phyloP scores from a whole-genome alignment of 2,113 vertebrate genomes.

The Apteryx mantelli region DNA sequence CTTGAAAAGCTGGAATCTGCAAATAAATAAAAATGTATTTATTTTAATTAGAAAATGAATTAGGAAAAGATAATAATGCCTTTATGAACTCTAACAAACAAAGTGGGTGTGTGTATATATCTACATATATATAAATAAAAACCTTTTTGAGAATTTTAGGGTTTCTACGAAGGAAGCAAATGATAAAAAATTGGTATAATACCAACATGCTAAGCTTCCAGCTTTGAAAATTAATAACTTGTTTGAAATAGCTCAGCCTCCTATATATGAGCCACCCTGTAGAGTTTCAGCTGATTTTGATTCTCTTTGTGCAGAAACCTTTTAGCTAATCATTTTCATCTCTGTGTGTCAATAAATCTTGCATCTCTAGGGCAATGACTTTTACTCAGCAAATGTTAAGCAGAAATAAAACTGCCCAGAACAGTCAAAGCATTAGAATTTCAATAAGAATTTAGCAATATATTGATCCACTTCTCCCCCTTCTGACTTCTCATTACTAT shows the following conservation, averaged over 20 bases:
- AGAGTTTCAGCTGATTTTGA: conserved; percentile 61
- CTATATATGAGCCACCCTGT: conserved; percentile 14
- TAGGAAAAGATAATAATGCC: not conserved
- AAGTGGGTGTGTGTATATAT: not conserved
- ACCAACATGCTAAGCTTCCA: not conserved
- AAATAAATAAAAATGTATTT: not conserved
- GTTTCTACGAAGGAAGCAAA: not conserved
- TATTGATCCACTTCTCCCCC: conserved; percentile 44
- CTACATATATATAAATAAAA: not conserved
- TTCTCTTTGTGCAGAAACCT: conserved; percentile 65
- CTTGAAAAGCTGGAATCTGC: not conserved
- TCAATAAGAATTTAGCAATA: conserved; percentile 49
- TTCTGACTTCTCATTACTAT: conserved; percentile 62
- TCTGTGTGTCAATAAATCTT: conserved; percentile 75
- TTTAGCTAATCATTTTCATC: conserved; percentile 73
- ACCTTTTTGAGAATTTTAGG: not conserved
- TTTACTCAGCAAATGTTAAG: conserved; percentile 80
- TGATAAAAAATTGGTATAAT: conserved; percentile 2
- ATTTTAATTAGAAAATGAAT: conserved; percentile 14
- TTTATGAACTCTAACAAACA: not conserved
- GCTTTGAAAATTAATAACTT: conserved; percentile 39
- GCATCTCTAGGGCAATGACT: conserved; percentile 78
- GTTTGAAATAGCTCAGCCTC: conserved; percentile 22
- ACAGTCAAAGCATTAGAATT: conserved; percentile 40
- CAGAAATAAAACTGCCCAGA: conserved; percentile 58